Percentiles rank a stretch among this genome's conserved stretches.
These are phyloP conservation scores for Ooceraea biroi DNA, from an alignment of 1,140 invertebrate species.

Conservation along the genomic window DNA sequence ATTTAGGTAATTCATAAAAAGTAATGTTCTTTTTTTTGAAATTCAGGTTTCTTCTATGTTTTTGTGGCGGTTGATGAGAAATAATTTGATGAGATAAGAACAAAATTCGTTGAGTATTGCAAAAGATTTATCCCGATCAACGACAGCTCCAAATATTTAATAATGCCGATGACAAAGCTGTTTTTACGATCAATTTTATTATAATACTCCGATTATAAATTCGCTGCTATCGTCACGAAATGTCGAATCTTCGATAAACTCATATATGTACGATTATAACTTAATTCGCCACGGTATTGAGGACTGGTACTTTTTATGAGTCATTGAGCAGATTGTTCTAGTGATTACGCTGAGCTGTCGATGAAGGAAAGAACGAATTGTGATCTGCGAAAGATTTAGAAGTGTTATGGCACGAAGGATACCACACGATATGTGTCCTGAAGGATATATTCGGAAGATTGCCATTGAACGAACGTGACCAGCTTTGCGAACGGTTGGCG, in stretches of 20 bases:
- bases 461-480: background rate
- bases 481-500: conserved; percentile 37
- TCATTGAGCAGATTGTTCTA: conserved; percentile 24
- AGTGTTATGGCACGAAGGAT: conserved; percentile 3
- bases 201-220: conserved; percentile 2
- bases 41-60: background rate
- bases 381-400: conserved; percentile 28
- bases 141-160: conserved; percentile 29
- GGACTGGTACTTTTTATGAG: conserved; percentile 1
- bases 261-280: conserved; percentile 28
- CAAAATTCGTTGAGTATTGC: background rate
- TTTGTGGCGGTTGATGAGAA: background rate
- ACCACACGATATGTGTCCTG: background rate
- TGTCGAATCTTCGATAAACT: background rate
- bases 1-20: background rate
- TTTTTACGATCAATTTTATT: conserved; percentile 10
- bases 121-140: conserved; percentile 30
- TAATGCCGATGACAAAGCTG: conserved; percentile 11
- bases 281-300: background rate
- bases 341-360: conserved; percentile 34
- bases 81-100: conserved; percentile 16
- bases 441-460: background rate
- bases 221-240: conserved; percentile 7
- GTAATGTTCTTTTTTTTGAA: background rate
- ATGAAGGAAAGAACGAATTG: conserved; percentile 23